Base-by-base conservation (phyloP, 2,888 invertebrate genomes). In the Watsonalla cultraria region DNA sequence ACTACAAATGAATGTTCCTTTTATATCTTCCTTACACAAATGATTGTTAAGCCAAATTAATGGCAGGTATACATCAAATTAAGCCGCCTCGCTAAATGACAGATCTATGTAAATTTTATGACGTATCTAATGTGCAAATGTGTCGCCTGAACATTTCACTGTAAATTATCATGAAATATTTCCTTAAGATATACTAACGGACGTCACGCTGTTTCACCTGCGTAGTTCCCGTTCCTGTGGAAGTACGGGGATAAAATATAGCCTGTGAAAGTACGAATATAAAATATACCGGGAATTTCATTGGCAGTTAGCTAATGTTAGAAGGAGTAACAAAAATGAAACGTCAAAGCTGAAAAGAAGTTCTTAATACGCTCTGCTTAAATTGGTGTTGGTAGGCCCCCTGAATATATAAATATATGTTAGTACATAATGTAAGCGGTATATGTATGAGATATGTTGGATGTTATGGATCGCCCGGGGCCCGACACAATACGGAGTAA, bases 401-500 rank as follows among this genome's bases (percentile, higher is more conserved):
- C 24, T 24, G 24, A 24, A 24, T 24, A 24, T 24, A 24, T 24
- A 24, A 24, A 24, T 24, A 45, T 13, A 45, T 5, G 11, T 11
- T 42, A 2, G 42, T 42, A 45, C 45, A 45, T 47, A 47, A 11
- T 24, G 4, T 24, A 24, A 24, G 24, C 24, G 1, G 24, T 24
- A 4, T 24, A 24, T 24, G 24, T 24, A 24, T 24, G 4, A 24
- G 24, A 24, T 24, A 11, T 42, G 11, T 42, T 11, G 11, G 42
- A 42, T 42, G 11, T 42, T 42, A 11, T 42, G 42, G 42, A 42
- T 49, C 49, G 39, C 49, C 49, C 49, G 37, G 37, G 39, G 49
- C 35, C 13, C 35, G 13, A 15, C 57, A 73, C 66, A 70, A 73
- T 70, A 66, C 56, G 57, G 35, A 54, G 61, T 49, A 59, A 54